Percentiles rank a stretch among this genome's conserved stretches.
Conservation (phyloP, 2,888 invertebrate genomes). For the Brachyptera risi region DNA sequence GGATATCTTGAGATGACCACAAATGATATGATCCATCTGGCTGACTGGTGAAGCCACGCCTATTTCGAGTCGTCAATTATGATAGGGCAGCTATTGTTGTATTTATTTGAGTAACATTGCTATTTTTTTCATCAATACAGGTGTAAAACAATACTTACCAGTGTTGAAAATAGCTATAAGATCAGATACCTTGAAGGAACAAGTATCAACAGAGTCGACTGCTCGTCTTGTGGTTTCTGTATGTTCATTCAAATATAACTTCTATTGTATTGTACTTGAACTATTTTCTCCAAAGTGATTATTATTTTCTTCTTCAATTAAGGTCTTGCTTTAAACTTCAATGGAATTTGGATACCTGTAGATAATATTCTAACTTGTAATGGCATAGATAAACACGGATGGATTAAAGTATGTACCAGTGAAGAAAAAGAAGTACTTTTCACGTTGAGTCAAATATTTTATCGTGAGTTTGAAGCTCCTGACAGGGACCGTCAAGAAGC, state of each 20-base stretch:
- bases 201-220: not conserved
- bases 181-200: not conserved
- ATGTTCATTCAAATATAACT: not conserved
- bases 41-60: too few species aligned
- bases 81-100: too few species aligned
- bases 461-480: slow-evolving; percentile 21
- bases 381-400: slow-evolving; percentile 11
- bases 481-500: slow-evolving; percentile 12
- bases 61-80: too few species aligned
- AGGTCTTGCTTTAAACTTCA: slow-evolving; percentile 24
- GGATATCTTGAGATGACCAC: too few species aligned
- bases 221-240: slow-evolving; percentile 4
- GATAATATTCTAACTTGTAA: slow-evolving; percentile 10
- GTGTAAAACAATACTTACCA: not conserved
- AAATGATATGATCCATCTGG: too few species aligned
- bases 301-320: not conserved
- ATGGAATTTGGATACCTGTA: slow-evolving; percentile 10
- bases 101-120: too few species aligned
- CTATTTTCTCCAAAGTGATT: not conserved
- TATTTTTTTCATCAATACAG: not conserved
- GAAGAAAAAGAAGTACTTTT: slow-evolving; percentile 22
- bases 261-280: not conserved
- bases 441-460: slow-evolving; percentile 25
- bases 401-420: slow-evolving; percentile 17
- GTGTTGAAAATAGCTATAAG: not conserved